phyloP scores from a whole-genome alignment of 2,113 vertebrate genomes.

The Aplodontia rufa region DNA sequence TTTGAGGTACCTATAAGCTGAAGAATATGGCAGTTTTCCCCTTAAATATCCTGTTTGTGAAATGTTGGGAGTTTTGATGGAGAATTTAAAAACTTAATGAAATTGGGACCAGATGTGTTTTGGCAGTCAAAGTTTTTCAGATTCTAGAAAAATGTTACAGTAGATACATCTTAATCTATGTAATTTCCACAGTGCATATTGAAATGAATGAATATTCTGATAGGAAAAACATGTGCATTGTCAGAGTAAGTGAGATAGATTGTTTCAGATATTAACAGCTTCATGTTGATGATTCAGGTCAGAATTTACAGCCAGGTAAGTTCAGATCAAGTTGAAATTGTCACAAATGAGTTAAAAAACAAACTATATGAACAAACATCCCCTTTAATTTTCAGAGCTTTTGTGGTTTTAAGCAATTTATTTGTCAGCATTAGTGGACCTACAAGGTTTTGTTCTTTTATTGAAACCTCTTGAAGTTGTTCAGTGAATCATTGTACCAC shows the following conservation, averaged over 20 bases:
- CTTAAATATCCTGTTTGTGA: not conserved
- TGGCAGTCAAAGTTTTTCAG: constrained; percentile 35
- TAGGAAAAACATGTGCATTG: not conserved
- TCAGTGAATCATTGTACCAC: constrained; percentile 4
- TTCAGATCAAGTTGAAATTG: not conserved
- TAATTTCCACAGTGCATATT: constrained; percentile 4
- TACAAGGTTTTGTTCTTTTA: not conserved
- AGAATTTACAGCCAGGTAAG: not conserved
- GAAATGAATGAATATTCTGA: constrained; percentile 12
- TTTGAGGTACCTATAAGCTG: not conserved
- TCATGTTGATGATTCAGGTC: not conserved
- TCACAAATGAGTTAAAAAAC: not conserved
- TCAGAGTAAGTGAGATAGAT: constrained; percentile 5
- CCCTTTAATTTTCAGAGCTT: not conserved
- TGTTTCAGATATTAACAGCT: not conserved
- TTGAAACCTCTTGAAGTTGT: not conserved
- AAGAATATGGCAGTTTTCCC: not conserved
- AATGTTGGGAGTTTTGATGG: not conserved
- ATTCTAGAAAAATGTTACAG: constrained; percentile 35
- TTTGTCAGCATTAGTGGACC: not conserved
- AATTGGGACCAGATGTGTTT: constrained; percentile 15
- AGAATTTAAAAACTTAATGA: constrained; percentile 38
- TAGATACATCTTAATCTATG: not conserved
- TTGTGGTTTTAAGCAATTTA: not conserved
- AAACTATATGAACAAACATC: not conserved